Evolutionary conservation across 2,113 vertebrate species (phyloP).

Genomic region (Thunnus thynnus): DNA sequence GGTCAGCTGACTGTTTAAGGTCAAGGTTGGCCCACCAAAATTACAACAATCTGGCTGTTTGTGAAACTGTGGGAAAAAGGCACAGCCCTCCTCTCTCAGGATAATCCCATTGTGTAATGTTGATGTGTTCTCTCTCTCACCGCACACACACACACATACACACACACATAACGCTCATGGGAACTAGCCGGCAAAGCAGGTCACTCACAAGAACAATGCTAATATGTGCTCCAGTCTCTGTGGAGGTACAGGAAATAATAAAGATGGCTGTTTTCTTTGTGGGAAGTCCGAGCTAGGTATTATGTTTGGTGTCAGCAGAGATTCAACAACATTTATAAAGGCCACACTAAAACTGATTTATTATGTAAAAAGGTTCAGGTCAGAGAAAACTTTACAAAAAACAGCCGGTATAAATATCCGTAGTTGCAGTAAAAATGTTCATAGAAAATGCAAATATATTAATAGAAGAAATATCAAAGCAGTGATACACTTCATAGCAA

Average conservation of each 20-base stretch:
- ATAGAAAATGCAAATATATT: slow-evolving; percentile 62
- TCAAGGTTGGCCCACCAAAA: slow-evolving; percentile 35
- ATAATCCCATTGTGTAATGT: slow-evolving; percentile 73
- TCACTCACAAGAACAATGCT: slow-evolving; percentile 78
- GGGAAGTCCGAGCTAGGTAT: slow-evolving; percentile 29
- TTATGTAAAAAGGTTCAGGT: slow-evolving; percentile 57
- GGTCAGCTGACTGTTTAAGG: slow-evolving; percentile 39
- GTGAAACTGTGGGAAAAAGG: slow-evolving; percentile 76
- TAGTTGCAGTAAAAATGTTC: slow-evolving; percentile 41
- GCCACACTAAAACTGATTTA: slow-evolving; percentile 55
- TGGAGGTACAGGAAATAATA: slow-evolving; percentile 77
- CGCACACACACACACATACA: slow-evolving; percentile 11
- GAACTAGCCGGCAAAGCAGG: slow-evolving; percentile 71
- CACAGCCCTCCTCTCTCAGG: slow-evolving; percentile 72
- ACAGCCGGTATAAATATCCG: slow-evolving; percentile 57
- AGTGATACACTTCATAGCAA: slow-evolving; percentile 29
- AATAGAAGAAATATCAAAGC: slow-evolving; percentile 50
- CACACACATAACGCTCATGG: slow-evolving; percentile 67
- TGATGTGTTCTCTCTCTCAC: slow-evolving; percentile 31
- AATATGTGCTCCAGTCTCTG: slow-evolving; percentile 47
- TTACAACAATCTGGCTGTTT: slow-evolving; percentile 46
- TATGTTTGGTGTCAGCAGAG: slow-evolving; percentile 45
- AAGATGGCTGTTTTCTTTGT: slow-evolving; percentile 61
- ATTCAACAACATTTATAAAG: slow-evolving; percentile 35
- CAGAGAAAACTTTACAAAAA: slow-evolving; percentile 57